Base-by-base conservation (phyloP, 2,888 invertebrate genomes). In the Anaspis maculata region DNA sequence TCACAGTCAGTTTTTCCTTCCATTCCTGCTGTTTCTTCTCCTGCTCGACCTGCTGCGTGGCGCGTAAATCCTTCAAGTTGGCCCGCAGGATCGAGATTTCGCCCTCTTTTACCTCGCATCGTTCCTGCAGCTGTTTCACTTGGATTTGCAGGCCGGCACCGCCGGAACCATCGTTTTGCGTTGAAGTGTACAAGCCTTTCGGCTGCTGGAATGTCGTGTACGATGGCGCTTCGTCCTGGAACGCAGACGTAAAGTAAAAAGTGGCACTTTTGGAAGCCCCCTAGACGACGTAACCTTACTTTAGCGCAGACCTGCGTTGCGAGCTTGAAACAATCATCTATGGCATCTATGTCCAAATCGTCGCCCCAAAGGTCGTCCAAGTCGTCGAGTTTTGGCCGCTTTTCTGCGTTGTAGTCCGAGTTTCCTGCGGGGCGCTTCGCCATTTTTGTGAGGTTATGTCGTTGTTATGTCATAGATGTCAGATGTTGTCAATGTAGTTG, bases 61-160 rank as follows among this genome's bases (percentile, higher is more conserved):
- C 48, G 45, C 70, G 71, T 30, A 64, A 64, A 14, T 68, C 64
- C 42, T 71, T 70, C 31, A 76, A 49, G 52, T 75, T 74, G 2
- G 67, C 67, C 9, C 75, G 58, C 33, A 76, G 53, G 46, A 75
- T 72, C 3, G 72, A 67, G 0, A 71, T 69, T 52, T 76, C 76
- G 1, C 73, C 75, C 49, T 73, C 72, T 46, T 74, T 74, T 0
- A 70, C 72, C 1, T 70, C 64, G 61, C 67, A 71, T 56, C 71
- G 67, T 25, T 71, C 69, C 24, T 66, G 44, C 23, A 62, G 38
- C 22, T 37, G 39, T 42, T 45, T 44, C 15, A 58, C 35, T 49
- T 48, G 49, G 15, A 58, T 36, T 49, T 48, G 49, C 14, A 24
- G 15, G 31, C 54, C 45, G 32, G 47, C 39, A 15, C 22, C 48